Base-by-base conservation (phyloP, 2,888 invertebrate genomes). In the Eucriotettix oculatus region DNA sequence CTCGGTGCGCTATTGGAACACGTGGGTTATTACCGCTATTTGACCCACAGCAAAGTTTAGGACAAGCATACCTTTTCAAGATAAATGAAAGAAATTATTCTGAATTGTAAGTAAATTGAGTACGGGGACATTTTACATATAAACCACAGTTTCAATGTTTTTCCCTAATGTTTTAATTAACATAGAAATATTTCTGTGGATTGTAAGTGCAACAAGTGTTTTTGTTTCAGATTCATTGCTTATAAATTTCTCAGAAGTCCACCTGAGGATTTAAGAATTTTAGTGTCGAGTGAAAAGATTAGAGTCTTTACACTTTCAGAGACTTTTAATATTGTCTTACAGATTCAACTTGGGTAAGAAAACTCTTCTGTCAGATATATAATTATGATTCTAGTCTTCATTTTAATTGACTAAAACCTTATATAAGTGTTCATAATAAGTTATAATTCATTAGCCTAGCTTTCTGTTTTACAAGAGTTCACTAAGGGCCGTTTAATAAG, bases 1-100 rank as follows among this genome's bases (percentile, higher is more conserved):
- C 93, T 1, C 77, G 91, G 57, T 84, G 85, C 66, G 84, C 85
- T 55, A 79, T 82, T 58, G 88, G 89, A 44, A 84, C 88, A 16
- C 90, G 90, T 29, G 92, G 90, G 10, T 79, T 94, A 59, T 74
- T 96, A 65, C 90, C 93, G n/a, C 77, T 84, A 7, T 96, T 89
- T 75, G 87, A 86, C 66, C 74, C 76, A 57, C 81, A 82, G 57
- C 85, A 87, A 68, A 87, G 90, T 58, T 81, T 83, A 64, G 93
- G 92, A 10, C 94, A 94, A 69, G 83, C 86, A 67, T 81, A 87
- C 70, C 79, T 95, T 62, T 83, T 85, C 72, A 79, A 80, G 64
- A 82, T 90, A 64, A 86, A 86, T 71, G 79, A 80, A 63, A 75
- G 84, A 58, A 83, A 86, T 72, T 86, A 85, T 71, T 73, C 76